phyloP scores from a whole-genome alignment of 1,140 invertebrate genomes.

The Brachionus angularis region DNA sequence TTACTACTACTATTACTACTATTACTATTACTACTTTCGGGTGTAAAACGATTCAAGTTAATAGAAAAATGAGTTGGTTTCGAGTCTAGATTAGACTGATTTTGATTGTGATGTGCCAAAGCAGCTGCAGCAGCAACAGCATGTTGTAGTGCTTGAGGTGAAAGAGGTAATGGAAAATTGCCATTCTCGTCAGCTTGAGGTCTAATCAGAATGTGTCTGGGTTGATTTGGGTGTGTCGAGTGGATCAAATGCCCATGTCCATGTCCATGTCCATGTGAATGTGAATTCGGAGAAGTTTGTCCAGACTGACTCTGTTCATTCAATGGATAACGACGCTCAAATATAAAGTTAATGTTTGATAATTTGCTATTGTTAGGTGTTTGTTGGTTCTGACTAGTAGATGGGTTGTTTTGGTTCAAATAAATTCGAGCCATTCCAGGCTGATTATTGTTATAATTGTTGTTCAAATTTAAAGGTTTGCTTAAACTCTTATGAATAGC shows the following conservation, averaged over 20 bases:
- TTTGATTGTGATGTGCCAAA: too few relatives aligned
- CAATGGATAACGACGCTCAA: conserved; percentile 32
- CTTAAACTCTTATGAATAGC: conserved; percentile 17
- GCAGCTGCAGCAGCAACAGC: conserved; percentile 3
- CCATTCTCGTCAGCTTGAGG: background rate
- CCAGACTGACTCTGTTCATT: background rate
- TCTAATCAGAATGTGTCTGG: conserved; percentile 3
- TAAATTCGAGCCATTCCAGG: conserved; percentile 20
- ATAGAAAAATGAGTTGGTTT: conserved; percentile 24
- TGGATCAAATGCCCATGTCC: too few relatives aligned
- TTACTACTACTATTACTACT: too few relatives aligned
- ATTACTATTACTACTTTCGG: too few relatives aligned
- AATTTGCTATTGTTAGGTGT: background rate
- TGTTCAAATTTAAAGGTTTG: too few relatives aligned
- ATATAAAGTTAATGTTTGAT: conserved; percentile 41
- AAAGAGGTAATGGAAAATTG: conserved; percentile 1
- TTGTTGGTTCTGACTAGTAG: background rate
- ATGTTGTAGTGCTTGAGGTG: background rate
- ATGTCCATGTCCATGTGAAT: too few relatives aligned
- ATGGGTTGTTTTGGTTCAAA: background rate
- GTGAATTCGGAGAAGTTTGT: background rate
- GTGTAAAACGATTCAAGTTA: background rate
- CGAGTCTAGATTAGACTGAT: too few relatives aligned
- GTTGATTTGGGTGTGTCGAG: background rate
- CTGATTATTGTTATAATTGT: background rate